Evolutionary conservation across 2,888 invertebrate genomes (phyloP).

Genomic region (Punctoribates punctum): DNA sequence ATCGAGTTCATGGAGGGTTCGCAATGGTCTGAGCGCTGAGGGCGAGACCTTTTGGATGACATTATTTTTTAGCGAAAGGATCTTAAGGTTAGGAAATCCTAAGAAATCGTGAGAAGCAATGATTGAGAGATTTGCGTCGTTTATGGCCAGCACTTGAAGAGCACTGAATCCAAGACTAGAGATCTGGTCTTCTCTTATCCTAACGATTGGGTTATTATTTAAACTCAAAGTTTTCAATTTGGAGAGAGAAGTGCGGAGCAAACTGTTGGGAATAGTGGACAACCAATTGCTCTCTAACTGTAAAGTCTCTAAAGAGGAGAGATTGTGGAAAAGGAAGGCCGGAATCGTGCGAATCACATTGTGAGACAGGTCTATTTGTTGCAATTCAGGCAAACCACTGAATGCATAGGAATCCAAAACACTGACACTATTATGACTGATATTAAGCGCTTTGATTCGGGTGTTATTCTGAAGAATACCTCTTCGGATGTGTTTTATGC

Average conservation of each 20-base stretch:
- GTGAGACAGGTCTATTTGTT: constrained; percentile 49
- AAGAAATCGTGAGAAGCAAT: constrained; percentile 49
- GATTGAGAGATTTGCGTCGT: constrained; percentile 47
- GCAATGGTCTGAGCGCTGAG: constrained; percentile 48
- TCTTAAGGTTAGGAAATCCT: constrained; percentile 45
- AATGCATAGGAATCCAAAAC: constrained; percentile 50
- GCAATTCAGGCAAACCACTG: constrained; percentile 48
- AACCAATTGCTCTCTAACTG: constrained; percentile 48
- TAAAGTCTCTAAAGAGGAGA: constrained; percentile 45
- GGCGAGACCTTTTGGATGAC: constrained; percentile 49
- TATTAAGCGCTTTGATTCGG: constrained; percentile 46
- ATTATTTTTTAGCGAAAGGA: constrained; percentile 47
- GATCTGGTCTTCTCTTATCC: constrained; percentile 48
- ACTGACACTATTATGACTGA: constrained; percentile 49
- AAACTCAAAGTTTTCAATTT: constrained; percentile 47
- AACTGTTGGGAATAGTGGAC: constrained; percentile 49
- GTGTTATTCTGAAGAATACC: constrained; percentile 49
- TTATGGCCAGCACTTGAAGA: constrained; percentile 45
- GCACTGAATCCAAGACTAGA: constrained; percentile 42
- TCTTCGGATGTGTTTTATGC: constrained; percentile 48
- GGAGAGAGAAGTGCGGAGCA: constrained; percentile 43
- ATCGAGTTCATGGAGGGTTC: constrained; percentile 44
- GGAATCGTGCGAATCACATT: constrained; percentile 46
- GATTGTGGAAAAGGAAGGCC: constrained; percentile 45
- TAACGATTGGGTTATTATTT: constrained; percentile 47